Evolutionary conservation across 2,797 vertebrate genomes (phyloP), one percentile per base, ranked within the genome.

Genomic region (Hybognathus amarus): DNA sequence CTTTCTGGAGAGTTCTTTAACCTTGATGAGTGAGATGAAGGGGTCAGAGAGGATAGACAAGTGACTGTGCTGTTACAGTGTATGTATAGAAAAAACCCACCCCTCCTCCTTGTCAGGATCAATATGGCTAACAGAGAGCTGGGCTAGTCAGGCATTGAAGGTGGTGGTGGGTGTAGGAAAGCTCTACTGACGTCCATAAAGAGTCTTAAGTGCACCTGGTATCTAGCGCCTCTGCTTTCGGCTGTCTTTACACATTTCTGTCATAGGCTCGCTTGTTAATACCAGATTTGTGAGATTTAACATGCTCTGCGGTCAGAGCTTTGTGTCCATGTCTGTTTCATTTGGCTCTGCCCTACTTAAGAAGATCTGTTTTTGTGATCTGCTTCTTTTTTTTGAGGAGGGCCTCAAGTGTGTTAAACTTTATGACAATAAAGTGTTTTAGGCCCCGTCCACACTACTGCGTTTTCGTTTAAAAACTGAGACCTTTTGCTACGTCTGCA

Each of bases 1-100:
- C 93, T 93, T 95, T 94, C 93, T 91, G 93, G 93, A 93, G 92
- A 94, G 93, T 94, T 95, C 93, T 92, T 94, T 95, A 94, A 95
- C 93, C 94, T 95, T 94, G 94, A 94, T 94, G 94, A 95, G 94
- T 93, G 92, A 93, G 94, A 93, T 91, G 91, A 90, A 90, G 92
- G 87, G 90, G 85, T 86, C 84, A 79, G 89, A 84, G 87, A 88
- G 85, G 83, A 83, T 79, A 77, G 66, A 52, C 74, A 71, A 78
- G 56, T 63, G 86, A 87, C 86, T 85, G 85, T 69, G 70, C 59
- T 87, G 81, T 80, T 80, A 85, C 33, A 47, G 64, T 83, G 77
- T 79, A 69, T 77, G 77, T 83, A 84, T 64, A 70, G 75, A 79
- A 83, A 75, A 61, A 68, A 18, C 18, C 91, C 92, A 87, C 78